phyloP scores from a whole-genome alignment of 2,113 vertebrate species.

The Ranitomeya variabilis region DNA sequence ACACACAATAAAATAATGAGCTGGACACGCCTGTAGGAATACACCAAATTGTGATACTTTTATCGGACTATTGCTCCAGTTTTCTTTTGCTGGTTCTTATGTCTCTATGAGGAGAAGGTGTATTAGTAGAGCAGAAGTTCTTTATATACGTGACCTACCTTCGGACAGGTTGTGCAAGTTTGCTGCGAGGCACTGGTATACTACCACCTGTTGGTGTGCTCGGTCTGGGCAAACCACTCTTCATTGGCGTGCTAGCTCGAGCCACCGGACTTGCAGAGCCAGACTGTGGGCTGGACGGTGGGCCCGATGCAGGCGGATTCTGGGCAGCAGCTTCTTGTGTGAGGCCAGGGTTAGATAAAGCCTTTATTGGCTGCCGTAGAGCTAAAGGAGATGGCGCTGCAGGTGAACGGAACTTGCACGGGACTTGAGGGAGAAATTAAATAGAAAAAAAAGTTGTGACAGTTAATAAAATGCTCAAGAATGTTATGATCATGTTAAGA shows the following conservation, averaged over 20 bases:
- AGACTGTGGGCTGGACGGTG: slow-evolving; percentile 68
- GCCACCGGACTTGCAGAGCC: slow-evolving; percentile 70
- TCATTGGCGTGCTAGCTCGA: slow-evolving; percentile 78
- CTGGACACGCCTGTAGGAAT: too few relatives aligned
- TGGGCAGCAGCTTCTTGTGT: slow-evolving; percentile 73
- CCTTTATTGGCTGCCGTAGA: slow-evolving; percentile 92
- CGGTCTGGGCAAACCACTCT: slow-evolving; percentile 90
- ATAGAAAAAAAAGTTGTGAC: slow-evolving; percentile 15
- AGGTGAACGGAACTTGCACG: slow-evolving; percentile 91
- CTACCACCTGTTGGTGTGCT: slow-evolving; percentile 83
- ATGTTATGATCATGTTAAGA: not conserved
- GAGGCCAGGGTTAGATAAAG: slow-evolving; percentile 80
- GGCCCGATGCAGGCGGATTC: slow-evolving; percentile 72
- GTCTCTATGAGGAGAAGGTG: too few relatives aligned
- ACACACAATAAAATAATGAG: too few relatives aligned
- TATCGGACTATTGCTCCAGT: too few relatives aligned
- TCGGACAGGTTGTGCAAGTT: slow-evolving; percentile 94
- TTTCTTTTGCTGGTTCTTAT: too few relatives aligned
- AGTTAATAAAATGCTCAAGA: not conserved
- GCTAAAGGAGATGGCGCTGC: slow-evolving; percentile 88
- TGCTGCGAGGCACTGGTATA: slow-evolving; percentile 95
- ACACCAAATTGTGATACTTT: too few relatives aligned
- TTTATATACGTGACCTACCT: slow-evolving; percentile 78
- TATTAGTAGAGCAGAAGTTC: not conserved
- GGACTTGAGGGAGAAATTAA: slow-evolving; percentile 76